Evolutionary conservation across 2,797 vertebrate species (phyloP).

Genomic region (Notoglanidium macrostoma): DNA sequence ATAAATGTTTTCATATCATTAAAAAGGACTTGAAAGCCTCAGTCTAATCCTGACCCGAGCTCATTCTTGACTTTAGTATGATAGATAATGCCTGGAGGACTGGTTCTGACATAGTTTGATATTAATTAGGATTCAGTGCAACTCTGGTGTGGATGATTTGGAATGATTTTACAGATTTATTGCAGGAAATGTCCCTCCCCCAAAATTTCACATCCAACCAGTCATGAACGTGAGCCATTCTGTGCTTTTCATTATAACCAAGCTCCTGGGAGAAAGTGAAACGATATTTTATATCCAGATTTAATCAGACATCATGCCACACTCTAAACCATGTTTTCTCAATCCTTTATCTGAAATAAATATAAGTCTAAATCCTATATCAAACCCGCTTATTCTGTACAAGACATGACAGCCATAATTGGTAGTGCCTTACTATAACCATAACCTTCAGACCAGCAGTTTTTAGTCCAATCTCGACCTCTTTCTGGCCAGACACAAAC

Average conservation of each 20-base stretch:
- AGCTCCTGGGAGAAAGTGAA: not conserved
- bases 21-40: constrained; percentile 31
- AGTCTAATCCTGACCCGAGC: constrained; percentile 39
- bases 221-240: not conserved
- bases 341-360: constrained; percentile 13
- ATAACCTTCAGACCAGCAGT: not conserved
- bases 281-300: constrained; percentile 7
- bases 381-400: not conserved
- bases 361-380: not conserved
- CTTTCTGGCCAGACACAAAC: not conserved
- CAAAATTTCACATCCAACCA: constrained; percentile 31
- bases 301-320: constrained; percentile 33
- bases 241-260: constrained; percentile 21
- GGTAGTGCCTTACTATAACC: not conserved
- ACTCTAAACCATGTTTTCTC: constrained; percentile 8
- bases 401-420: constrained; percentile 13
- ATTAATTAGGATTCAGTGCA: constrained; percentile 37
- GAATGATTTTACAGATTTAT: constrained; percentile 43
- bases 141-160: constrained; percentile 34
- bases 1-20: constrained; percentile 44
- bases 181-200: constrained; percentile 33
- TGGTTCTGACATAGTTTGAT: constrained; percentile 39
- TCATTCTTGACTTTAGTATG: constrained; percentile 36
- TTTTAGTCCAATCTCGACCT: not conserved
- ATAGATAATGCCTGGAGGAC: constrained; percentile 37